Evolutionary conservation across 2,113 vertebrate genomes (phyloP), one percentile per base, ranked within the genome.

Genomic region (Caloenas nicobarica): DNA sequence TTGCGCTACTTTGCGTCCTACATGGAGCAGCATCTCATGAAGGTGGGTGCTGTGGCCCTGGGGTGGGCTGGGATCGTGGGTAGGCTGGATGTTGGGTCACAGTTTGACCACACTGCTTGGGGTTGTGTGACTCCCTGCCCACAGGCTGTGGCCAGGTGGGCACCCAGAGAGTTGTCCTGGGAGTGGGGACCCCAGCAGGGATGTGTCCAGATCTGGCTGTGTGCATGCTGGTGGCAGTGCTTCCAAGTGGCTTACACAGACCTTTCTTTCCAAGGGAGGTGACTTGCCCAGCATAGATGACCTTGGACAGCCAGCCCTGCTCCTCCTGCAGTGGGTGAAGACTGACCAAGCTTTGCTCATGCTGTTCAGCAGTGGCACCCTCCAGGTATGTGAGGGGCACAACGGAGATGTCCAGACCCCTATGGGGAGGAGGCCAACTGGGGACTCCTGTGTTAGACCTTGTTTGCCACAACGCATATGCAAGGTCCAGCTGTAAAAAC

Each of bases 1-100:
- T 97, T 99, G 56, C 98, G 98, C 50, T 99, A 99, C 71, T 99
- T 99, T 66, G 98, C 99, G 0, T 99, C 99, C 89, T 99, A 99
- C 96, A 99, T 99, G 99, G 99, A 99, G 72, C 98, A 99, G 94
- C 99, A 99, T 94, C 98, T 99, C 38, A 99, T 99, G 99, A 99
- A 99, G 99, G 99, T 99, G 84, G 54, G 98, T 72, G 42, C 24
- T 74, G 57, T 40, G 42, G 68, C 31, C 11, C 36, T 38, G 29
- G 64, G 13, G 33, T 51, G 64, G 31, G 18, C 31, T 57, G 69
- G 56, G 33, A 17, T 72, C 13, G 7, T 8, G 38, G 18, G 7
- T 40, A 11, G 54, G 4, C 9, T 71, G 62, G 44, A 44, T 9
- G 2, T 3, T 54, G 36, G 17, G 21, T 70, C 10, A 7, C 26